phyloP scores from a whole-genome alignment of 2,797 vertebrate genomes.

The Myotis daubentonii region DNA sequence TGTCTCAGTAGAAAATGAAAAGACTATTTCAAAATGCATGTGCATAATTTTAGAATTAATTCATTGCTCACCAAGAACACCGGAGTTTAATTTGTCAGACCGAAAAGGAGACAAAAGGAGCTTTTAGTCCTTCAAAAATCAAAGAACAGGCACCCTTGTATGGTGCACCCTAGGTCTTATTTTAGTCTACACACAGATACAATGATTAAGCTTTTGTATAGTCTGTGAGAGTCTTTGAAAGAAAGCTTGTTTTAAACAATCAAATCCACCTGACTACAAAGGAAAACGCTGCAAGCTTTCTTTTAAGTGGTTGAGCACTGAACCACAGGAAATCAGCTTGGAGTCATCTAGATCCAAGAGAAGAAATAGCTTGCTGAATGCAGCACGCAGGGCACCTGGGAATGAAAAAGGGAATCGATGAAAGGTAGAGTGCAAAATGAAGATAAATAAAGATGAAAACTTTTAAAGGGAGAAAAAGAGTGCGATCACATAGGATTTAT shows the following conservation, averaged over 20 bases:
- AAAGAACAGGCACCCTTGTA: conserved; percentile 45
- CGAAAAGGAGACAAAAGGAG: conserved; percentile 58
- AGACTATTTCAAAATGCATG: conserved; percentile 38
- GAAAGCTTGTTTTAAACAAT: conserved; percentile 76
- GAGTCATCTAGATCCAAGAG: conserved; percentile 56
- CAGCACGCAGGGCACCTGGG: conserved; percentile 29
- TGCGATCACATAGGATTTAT: background rate
- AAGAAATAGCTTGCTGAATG: conserved; percentile 53
- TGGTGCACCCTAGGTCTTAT: conserved; percentile 39
- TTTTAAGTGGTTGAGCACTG: conserved; percentile 62
- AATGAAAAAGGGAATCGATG: conserved; percentile 53
- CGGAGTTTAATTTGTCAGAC: conserved; percentile 66
- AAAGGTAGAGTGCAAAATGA: conserved; percentile 35
- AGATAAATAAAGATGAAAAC: conserved; percentile 49
- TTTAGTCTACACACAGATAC: conserved; percentile 60
- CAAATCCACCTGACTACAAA: conserved; percentile 71
- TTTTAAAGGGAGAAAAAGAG: conserved; percentile 1
- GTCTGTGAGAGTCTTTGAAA: conserved; percentile 71
- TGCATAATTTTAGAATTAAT: conserved; percentile 48
- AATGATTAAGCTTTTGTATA: conserved; percentile 69
- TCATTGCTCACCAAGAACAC: conserved; percentile 54
- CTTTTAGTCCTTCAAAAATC: conserved; percentile 58
- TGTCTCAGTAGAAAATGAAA: conserved; percentile 40
- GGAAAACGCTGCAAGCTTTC: conserved; percentile 67
- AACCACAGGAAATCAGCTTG: conserved; percentile 69